phyloP scores from a whole-genome alignment of 2,888 invertebrate species.

The Eupithecia pulchellata region DNA sequence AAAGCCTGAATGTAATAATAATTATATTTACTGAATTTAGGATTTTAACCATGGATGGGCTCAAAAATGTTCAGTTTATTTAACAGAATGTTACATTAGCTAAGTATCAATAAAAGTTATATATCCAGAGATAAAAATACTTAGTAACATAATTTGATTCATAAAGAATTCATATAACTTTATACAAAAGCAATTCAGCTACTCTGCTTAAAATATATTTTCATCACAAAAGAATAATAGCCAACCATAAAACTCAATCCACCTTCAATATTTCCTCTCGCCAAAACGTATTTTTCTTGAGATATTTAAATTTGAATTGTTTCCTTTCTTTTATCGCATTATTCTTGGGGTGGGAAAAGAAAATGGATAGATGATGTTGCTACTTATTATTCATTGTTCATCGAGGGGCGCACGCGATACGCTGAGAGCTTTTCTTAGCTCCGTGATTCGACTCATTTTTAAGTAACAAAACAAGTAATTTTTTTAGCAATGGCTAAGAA shows the following conservation, averaged over 20 bases:
- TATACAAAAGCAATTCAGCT: conserved; percentile 16
- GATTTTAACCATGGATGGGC: not conserved
- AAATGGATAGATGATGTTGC: conserved; percentile 81
- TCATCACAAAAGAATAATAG: conserved; percentile 32
- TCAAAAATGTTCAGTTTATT: not conserved
- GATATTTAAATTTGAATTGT: conserved; percentile 81
- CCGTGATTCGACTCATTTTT: conserved; percentile 80
- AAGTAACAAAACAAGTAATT: conserved; percentile 77
- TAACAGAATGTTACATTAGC: too few species aligned
- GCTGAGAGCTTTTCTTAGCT: conserved; percentile 67
- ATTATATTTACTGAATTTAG: not conserved
- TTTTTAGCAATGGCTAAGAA: conserved; percentile 27
- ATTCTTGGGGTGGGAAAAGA: conserved; percentile 74
- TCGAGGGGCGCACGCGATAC: conserved; percentile 48
- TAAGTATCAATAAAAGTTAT: not conserved
- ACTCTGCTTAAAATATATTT: conserved; percentile 15
- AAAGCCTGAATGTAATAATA: not conserved
- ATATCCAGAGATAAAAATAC: not conserved
- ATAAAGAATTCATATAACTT: not conserved
- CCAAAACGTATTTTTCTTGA: conserved; percentile 65
- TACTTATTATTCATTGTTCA: conserved; percentile 83
- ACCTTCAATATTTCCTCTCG: conserved; percentile 59
- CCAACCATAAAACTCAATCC: conserved; percentile 46
- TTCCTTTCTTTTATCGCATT: conserved; percentile 72
- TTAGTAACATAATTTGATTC: not conserved